phyloP scores from a whole-genome alignment of 2,113 vertebrate species.

The Piaya cayana region DNA sequence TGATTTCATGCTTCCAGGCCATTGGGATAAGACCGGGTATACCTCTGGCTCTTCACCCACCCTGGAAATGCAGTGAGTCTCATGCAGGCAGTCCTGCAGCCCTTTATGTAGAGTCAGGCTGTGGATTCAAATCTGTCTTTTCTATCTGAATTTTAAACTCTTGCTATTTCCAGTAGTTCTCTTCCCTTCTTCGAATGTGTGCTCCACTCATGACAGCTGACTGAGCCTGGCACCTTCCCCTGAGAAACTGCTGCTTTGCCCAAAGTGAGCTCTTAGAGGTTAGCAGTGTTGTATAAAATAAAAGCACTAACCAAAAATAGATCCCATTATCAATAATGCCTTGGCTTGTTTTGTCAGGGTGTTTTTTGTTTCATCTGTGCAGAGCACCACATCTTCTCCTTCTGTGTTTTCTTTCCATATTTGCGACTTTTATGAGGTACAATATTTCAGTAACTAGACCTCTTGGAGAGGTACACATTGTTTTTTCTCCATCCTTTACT shows the following conservation, averaged over 20 bases:
- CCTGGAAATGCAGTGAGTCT: accelerated
- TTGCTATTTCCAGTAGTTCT: accelerated
- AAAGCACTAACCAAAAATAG: neutral
- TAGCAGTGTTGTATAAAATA: no score
- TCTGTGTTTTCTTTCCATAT: neutral
- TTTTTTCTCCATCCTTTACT: neutral
- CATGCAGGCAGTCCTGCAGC: neutral
- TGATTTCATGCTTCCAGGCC: neutral
- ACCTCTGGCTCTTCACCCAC: neutral
- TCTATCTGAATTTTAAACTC: neutral
- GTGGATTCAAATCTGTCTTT: accelerated
- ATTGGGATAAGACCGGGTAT: accelerated
- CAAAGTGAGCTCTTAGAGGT: neutral
- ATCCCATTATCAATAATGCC: neutral
- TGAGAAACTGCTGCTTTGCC: neutral
- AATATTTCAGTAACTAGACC: neutral
- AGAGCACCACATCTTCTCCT: neutral
- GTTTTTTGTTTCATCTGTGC: neutral
- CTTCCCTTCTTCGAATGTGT: neutral
- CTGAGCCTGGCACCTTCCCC: neutral
- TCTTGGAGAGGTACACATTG: neutral
- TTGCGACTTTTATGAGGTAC: neutral
- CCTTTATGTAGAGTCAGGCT: neutral
- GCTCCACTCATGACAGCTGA: neutral
- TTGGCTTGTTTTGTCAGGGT: neutral